Evolutionary conservation across 2,888 invertebrate genomes (phyloP), one percentile per base, ranked within the genome.

Genomic region (Ctenicera cuprea): DNA sequence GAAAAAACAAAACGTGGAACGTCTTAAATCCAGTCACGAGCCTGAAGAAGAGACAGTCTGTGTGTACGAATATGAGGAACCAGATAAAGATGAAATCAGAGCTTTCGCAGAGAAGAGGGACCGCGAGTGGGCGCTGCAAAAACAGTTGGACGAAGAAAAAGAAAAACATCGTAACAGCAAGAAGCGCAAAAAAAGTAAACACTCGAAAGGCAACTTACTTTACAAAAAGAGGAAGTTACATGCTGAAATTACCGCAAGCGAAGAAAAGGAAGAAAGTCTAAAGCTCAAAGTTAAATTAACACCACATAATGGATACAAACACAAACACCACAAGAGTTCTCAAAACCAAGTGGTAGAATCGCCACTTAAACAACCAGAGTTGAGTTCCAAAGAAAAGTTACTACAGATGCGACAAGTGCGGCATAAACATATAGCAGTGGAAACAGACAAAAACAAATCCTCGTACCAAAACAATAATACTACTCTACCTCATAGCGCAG

Each of bases 181-280:
- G 80, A 90, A 90, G 80, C 85, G 90, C 33, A 90, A 90, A 80
- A 90, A 90, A 85, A 86, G 82, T 65, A 90, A 90, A 80, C 90
- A 90, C 81, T 90, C 90, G 0, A 89, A 89, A 81, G 88, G 88
- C 72, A 87, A 89, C 20, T 83, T 81, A n/a, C 77, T 82, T 33
- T 84, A 85, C 37, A 90, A 90, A 76, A 87, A 89, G 38, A 83
- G 89, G 48, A 90, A 90, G 80, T 78, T 90, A n/a, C 90, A 90
- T 78, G 90, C 90, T 0, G 90, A 90, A 79, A 90, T 90, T 59
- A 86, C 87, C 2, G 83, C 85, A 3, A 86, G 84, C 67, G 80
- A 80, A 50, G 77, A 80, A 18, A 84, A 88, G 18, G 88, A 89
- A 71, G 88, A 88, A 68, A 86, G 88, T 71, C 81, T 89, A 3